A percentile compares a stretch with the other conserved stretches of the same genome.
phyloP scores from a whole-genome alignment of 1,140 invertebrate species.

The Lucilia sericata region DNA sequence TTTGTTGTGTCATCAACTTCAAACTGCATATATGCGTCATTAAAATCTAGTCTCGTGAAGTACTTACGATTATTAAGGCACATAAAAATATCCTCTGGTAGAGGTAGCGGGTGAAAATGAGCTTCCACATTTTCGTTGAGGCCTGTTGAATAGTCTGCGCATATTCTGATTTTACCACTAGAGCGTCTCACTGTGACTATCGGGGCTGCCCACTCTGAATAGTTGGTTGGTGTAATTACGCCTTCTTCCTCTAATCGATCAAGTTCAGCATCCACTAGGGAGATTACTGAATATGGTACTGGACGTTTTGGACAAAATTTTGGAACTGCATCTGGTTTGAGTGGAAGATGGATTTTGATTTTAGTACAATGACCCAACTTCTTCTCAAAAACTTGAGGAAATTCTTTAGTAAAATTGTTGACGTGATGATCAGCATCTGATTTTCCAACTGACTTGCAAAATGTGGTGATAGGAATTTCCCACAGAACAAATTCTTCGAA shows the following conservation, averaged over 20 bases:
- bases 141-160: slow-evolving; percentile 52
- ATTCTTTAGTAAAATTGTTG: background rate
- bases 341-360: slow-evolving; percentile 37
- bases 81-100: slow-evolving; percentile 45
- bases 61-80: slow-evolving; percentile 23
- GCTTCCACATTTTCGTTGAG: slow-evolving; percentile 41
- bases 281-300: slow-evolving; percentile 23
- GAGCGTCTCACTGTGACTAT: slow-evolving; percentile 63
- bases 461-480: slow-evolving; percentile 23
- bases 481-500: slow-evolving; percentile 29
- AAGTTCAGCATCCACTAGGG: slow-evolving; percentile 38
- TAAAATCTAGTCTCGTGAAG: slow-evolving; percentile 50
- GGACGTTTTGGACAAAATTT: slow-evolving; percentile 18
- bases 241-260: slow-evolving; percentile 34
- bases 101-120: slow-evolving; percentile 47
- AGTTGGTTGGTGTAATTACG: slow-evolving; percentile 50
- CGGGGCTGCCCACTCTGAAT: slow-evolving; percentile 65
- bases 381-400: slow-evolving; percentile 29
- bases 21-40: slow-evolving; percentile 39
- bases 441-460: slow-evolving; percentile 12
- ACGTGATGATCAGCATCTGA: background rate
- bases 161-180: slow-evolving; percentile 56
- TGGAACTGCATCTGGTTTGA: slow-evolving; percentile 30
- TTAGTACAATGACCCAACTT: slow-evolving; percentile 28
- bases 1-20: slow-evolving; percentile 28